Conservation (phyloP, 1,140 invertebrate genomes). For the Hyposmocoma kahamanoa region DNA sequence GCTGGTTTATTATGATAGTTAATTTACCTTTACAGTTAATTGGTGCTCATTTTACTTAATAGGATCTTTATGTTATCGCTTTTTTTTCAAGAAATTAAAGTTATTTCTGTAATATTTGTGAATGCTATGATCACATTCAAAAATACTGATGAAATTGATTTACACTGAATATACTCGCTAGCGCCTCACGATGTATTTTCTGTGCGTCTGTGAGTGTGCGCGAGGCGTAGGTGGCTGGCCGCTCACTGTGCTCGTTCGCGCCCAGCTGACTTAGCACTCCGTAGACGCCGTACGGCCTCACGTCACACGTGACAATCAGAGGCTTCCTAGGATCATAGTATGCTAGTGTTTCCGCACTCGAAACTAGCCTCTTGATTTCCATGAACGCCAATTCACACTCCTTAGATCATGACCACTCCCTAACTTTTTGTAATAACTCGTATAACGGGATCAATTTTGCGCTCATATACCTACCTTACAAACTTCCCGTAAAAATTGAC, state of each 20-base stretch:
- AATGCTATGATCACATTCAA: too few species aligned
- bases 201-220: neutral
- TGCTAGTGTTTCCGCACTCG: neutral
- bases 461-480: too few species aligned
- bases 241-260: neutral
- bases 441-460: neutral
- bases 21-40: neutral
- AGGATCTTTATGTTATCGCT: neutral
- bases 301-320: neutral
- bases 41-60: neutral
- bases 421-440: neutral
- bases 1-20: constrained; percentile 12
- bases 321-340: constrained; percentile 2
- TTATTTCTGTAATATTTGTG: too few species aligned
- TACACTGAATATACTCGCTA: constrained; percentile 2
- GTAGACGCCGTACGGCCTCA: too few species aligned
- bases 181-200: neutral
- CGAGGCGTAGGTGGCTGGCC: neutral
- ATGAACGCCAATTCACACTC: neutral
- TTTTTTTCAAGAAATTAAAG: neutral
- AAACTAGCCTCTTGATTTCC: neutral
- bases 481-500: too few species aligned
- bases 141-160: neutral
- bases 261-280: neutral
- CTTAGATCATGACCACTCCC: neutral